Percentiles rank a stretch among this genome's conserved stretches.
phyloP scores from a whole-genome alignment of 2,888 invertebrate genomes.

The Orthosia cruda region DNA sequence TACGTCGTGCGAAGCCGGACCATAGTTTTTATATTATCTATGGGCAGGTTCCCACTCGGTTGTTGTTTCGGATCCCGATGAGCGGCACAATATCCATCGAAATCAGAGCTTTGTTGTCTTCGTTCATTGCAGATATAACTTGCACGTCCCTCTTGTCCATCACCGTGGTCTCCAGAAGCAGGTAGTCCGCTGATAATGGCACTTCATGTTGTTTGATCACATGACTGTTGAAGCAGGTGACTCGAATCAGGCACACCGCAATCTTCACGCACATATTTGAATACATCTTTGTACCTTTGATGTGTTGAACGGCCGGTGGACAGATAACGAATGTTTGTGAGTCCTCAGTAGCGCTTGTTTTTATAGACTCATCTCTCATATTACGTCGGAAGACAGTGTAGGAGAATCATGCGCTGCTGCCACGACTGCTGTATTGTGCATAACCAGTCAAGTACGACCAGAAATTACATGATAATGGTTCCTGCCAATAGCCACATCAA shows the following conservation, averaged over 20 bases:
- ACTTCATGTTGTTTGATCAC: conserved; percentile 54
- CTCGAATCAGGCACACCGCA: conserved; percentile 54
- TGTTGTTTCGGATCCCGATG: conserved; percentile 64
- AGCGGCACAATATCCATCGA: conserved; percentile 34
- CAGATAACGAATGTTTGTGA: conserved; percentile 40
- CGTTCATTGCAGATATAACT: conserved; percentile 45
- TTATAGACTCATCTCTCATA: conserved; percentile 37
- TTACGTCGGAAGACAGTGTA: conserved; percentile 26
- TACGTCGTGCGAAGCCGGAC: too few relatives aligned
- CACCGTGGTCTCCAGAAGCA: conserved; percentile 53
- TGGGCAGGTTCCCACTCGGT: conserved; percentile 69
- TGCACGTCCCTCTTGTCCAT: conserved; percentile 44
- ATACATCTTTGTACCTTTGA: conserved; percentile 65
- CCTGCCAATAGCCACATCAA: too few relatives aligned
- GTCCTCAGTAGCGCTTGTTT: background rate
- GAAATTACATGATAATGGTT: background rate
- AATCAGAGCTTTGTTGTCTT: conserved; percentile 38
- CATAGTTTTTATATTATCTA: too few relatives aligned
- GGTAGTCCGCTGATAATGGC: conserved; percentile 47
- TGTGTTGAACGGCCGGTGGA: conserved; percentile 53
- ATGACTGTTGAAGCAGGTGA: conserved; percentile 48
- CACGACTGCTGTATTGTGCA: conserved; percentile 12
- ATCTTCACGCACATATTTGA: conserved; percentile 67
- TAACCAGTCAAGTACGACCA: conserved; percentile 2
- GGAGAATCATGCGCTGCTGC: conserved; percentile 53